Conservation (phyloP, 1,140 invertebrate genomes). For the Eumeta japonica region DNA sequence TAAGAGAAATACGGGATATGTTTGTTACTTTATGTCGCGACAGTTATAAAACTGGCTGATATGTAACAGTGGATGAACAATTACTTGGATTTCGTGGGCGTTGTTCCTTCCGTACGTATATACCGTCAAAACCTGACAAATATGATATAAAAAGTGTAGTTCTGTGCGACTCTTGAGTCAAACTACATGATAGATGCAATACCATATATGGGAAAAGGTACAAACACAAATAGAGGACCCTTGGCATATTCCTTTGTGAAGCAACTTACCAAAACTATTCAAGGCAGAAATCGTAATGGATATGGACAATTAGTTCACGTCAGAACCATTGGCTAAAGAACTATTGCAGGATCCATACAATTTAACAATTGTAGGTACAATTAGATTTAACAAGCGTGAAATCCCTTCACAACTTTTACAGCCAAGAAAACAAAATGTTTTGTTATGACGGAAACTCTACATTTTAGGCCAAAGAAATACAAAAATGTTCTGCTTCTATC, state of each 20-base stretch:
- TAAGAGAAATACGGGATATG: constrained; percentile 30
- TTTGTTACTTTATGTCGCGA: constrained; percentile 20
- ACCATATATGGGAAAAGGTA: constrained; percentile 27
- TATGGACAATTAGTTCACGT: constrained; percentile 45
- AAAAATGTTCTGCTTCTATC: constrained; percentile 1
- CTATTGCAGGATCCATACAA: constrained; percentile 23
- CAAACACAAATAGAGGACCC: constrained; percentile 15
- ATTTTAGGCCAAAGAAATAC: constrained; percentile 10
- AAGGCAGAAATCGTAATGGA: constrained; percentile 33
- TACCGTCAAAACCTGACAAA: too few relatives aligned
- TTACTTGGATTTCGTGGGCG: constrained; percentile 24
- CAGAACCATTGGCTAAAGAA: constrained; percentile 19
- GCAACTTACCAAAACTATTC: constrained; percentile 15
- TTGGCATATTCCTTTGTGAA: constrained; percentile 20
- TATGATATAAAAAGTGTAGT: too few relatives aligned
- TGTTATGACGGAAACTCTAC: constrained; percentile 27
- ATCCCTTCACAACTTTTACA: constrained; percentile 21
- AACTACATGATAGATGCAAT: too few relatives aligned
- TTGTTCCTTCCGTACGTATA: too few relatives aligned
- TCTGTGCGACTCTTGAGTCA: too few relatives aligned
- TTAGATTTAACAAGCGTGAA: constrained; percentile 26
- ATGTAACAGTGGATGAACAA: constrained; percentile 32
- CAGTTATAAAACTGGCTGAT: constrained; percentile 14
- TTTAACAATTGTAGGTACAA: constrained; percentile 25
- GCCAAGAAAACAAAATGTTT: constrained; percentile 17